These are phyloP conservation scores for Athalia cordata DNA, from an alignment of 2,888 invertebrate species.

Conservation along the genomic window DNA sequence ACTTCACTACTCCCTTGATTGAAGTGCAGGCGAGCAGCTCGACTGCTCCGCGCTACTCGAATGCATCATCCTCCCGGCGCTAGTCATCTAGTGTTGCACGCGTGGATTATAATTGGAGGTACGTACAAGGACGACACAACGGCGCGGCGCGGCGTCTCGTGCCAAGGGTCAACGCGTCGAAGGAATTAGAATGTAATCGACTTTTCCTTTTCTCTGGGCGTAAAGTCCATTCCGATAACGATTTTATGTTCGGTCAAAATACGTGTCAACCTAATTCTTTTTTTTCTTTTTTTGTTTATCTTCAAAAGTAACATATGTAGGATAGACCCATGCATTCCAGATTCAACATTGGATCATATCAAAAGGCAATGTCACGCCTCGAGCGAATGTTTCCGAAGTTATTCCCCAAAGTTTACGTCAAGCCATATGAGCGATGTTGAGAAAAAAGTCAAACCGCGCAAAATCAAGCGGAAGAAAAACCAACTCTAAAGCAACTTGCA, in stretches of 20 bases:
- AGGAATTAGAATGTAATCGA: too few relatives aligned
- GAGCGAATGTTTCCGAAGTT: slow-evolving; percentile 30
- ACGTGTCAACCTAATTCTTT: background rate
- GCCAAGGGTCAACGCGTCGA: background rate
- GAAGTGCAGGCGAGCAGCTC: slow-evolving; percentile 38
- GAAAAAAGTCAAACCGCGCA: slow-evolving; percentile 13
- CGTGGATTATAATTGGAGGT: slow-evolving; percentile 38
- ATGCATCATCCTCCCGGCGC: slow-evolving; percentile 36
- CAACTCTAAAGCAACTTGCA: slow-evolving; percentile 55
- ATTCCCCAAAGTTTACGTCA: slow-evolving; percentile 21
- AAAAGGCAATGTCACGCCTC: slow-evolving; percentile 10
- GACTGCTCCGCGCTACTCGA: slow-evolving; percentile 38
- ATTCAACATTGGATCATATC: slow-evolving; percentile 15
- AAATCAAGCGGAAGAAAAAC: slow-evolving; percentile 34
- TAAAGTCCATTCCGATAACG: background rate
- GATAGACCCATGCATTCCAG: background rate
- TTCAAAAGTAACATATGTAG: background rate
- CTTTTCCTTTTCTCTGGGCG: too few relatives aligned
- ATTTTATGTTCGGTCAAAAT: background rate
- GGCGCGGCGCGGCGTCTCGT: background rate
- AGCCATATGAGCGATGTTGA: slow-evolving; percentile 21
- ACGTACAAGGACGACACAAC: slow-evolving; percentile 13
- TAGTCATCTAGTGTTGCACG: slow-evolving; percentile 30
- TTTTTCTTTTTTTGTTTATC: too few relatives aligned
- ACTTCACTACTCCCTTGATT: slow-evolving; percentile 36